These are phyloP conservation scores for Microtus agrestis DNA, from an alignment of 2,797 vertebrate genomes.

Conservation along the genomic window DNA sequence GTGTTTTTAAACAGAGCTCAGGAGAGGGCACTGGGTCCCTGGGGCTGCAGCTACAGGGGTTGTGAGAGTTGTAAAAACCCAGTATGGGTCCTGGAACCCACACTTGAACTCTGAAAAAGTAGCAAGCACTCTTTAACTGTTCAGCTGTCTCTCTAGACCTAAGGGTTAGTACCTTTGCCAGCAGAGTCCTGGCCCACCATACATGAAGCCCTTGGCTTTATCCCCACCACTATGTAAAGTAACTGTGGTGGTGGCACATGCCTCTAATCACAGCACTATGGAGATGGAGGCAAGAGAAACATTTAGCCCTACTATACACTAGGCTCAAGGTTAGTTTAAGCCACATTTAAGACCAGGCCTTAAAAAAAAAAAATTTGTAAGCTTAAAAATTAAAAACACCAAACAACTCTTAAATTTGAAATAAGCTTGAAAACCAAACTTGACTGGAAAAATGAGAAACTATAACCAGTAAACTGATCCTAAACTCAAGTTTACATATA, in stretches of 20 bases:
- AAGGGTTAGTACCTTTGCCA: no score
- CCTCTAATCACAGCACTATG: neutral
- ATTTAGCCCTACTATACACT: neutral
- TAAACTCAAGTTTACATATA: neutral
- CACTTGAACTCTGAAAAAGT: neutral
- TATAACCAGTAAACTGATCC: neutral
- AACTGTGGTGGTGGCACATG: neutral
- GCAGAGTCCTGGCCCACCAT: neutral
- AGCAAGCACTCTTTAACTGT: no score
- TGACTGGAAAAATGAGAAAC: slow-evolving; percentile 19
- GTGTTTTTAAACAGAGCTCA: neutral
- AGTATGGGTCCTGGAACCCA: neutral
- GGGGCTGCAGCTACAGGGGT: neutral
- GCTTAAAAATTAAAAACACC: neutral
- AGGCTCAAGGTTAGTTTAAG: neutral
- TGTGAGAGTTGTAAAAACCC: neutral
- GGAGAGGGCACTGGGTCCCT: neutral
- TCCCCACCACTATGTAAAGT: neutral
- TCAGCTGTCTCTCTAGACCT: neutral
- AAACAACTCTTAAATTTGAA: slow-evolving; percentile 26
- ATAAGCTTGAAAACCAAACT: slow-evolving; percentile 39
- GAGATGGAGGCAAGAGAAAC: neutral
- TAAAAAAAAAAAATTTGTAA: neutral
- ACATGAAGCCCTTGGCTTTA: neutral
- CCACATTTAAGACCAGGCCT: neutral